Evolutionary conservation across 30 jellyfish, hydroid and myxozoan species (phyloP).

Genomic region (Chironex yamaguchii): DNA sequence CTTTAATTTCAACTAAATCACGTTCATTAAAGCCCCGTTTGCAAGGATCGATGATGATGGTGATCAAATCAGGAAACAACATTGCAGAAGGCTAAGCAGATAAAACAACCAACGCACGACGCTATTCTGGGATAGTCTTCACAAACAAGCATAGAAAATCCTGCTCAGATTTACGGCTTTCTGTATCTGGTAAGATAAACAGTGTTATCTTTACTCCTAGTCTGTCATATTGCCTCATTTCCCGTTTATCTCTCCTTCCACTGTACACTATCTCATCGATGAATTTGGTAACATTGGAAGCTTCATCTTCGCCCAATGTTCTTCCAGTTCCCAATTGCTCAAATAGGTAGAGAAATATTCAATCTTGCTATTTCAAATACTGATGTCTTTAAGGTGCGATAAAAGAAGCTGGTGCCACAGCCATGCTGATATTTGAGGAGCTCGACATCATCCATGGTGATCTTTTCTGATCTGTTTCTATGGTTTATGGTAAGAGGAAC

Average conservation of each 20-base stretch:
- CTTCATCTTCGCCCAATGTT: slow-evolving; percentile 40
- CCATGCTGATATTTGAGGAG: slow-evolving; percentile 61
- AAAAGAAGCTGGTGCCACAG: slow-evolving; percentile 54
- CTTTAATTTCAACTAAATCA: no score
- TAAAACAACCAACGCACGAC: no score
- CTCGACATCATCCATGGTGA: slow-evolving; percentile 52
- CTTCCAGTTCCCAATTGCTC: slow-evolving; percentile 48
- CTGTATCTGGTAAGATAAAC: slow-evolving; percentile 11
- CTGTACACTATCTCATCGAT: slow-evolving; percentile 33
- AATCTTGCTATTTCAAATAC: slow-evolving; percentile 49
- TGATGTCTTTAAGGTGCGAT: slow-evolving; percentile 47
- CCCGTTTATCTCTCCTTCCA: neutral
- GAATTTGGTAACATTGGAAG: slow-evolving; percentile 13
- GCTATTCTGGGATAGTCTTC: no score
- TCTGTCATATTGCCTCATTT: slow-evolving; percentile 1
- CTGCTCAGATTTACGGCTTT: no score
- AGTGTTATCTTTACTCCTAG: slow-evolving; percentile 10
- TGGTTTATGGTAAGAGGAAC: slow-evolving; percentile 60
- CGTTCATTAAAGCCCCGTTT: no score
- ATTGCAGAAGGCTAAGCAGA: no score
- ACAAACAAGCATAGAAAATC: no score
- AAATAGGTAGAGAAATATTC: slow-evolving; percentile 40
- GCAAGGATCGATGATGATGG: no score
- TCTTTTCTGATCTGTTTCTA: slow-evolving; percentile 42
- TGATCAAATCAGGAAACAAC: no score